phyloP scores from a whole-genome alignment of 2,113 vertebrate species.

The Verasper variegatus region DNA sequence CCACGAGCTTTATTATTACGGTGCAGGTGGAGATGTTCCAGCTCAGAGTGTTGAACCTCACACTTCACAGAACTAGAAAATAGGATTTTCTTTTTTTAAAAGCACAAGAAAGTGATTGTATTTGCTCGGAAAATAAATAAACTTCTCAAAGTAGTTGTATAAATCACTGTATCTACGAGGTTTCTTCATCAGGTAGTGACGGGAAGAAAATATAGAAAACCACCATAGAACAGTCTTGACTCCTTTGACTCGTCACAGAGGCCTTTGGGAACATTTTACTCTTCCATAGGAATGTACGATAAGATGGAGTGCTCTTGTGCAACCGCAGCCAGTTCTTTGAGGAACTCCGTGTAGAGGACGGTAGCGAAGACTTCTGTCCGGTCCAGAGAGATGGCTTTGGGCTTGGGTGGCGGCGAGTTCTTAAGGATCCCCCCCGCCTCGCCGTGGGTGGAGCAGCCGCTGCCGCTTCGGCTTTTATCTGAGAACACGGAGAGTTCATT shows the following conservation, averaged over 20 bases:
- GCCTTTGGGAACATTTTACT: conserved; percentile 70
- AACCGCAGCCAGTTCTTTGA: conserved; percentile 96
- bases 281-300: conserved; percentile 87
- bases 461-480: conserved; percentile 69
- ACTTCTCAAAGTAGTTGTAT: conserved; percentile 20
- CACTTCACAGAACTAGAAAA: conserved; percentile 7
- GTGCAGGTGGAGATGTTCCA: not conserved
- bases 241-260: conserved; percentile 23
- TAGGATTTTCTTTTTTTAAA: not conserved
- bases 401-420: conserved; percentile 78
- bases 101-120: conserved; percentile 37
- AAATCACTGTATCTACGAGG: conserved; percentile 47
- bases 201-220: conserved; percentile 73
- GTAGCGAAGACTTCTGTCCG: conserved; percentile 90
- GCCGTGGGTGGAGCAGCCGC: conserved; percentile 66
- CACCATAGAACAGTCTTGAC: conserved; percentile 52
- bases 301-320: conserved; percentile 96
- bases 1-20: too few species aligned
- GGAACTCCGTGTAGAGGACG: conserved; percentile 94
- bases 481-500: conserved; percentile 3
- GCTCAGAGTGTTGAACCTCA: not conserved
- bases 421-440: conserved; percentile 73
- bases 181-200: conserved; percentile 82
- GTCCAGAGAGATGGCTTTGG: conserved; percentile 81
- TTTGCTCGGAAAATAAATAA: conserved; percentile 68